Percentiles rank a stretch among this genome's conserved stretches.
phyloP scores from a whole-genome alignment of 2,797 vertebrate species.

The Oryzias dopingdopingensis region DNA sequence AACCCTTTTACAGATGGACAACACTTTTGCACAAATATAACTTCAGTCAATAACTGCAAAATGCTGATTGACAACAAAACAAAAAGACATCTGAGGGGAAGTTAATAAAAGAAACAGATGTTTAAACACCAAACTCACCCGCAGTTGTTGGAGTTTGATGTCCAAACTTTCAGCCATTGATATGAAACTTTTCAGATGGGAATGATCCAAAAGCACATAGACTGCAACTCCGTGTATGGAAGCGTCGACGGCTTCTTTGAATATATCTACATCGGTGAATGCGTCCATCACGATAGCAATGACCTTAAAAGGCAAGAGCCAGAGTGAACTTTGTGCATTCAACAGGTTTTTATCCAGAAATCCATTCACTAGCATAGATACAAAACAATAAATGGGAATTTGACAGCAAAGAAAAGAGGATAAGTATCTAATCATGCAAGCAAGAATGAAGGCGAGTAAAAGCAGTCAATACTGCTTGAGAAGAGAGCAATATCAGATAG shows the following conservation, averaged over 20 bases:
- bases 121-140: constrained; percentile 76
- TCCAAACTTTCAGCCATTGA: constrained; percentile 89
- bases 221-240: constrained; percentile 87
- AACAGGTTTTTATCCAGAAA: not conserved
- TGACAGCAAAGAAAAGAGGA: not conserved
- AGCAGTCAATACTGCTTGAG: not conserved
- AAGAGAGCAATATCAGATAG: not conserved
- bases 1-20: too few relatives aligned
- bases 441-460: not conserved
- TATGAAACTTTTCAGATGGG: constrained; percentile 86
- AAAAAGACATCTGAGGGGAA: not conserved
- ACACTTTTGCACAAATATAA: too few relatives aligned
- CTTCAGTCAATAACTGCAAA: too few relatives aligned
- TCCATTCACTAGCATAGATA: not conserved
- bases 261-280: constrained; percentile 96
- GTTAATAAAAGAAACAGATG: not conserved
- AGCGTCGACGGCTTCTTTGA: constrained; percentile 91
- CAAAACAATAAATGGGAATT: not conserved
- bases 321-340: not conserved
- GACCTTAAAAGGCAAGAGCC: constrained; percentile 79
- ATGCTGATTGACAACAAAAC: too few relatives aligned
- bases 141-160: constrained; percentile 88
- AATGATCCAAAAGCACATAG: constrained; percentile 90
- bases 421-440: not conserved
- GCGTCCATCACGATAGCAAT: constrained; percentile 94